A percentile compares a stretch with the other conserved stretches of the same genome.
phyloP scores from a whole-genome alignment of 2,797 vertebrate species.

The Pseudomugil tenellus region DNA sequence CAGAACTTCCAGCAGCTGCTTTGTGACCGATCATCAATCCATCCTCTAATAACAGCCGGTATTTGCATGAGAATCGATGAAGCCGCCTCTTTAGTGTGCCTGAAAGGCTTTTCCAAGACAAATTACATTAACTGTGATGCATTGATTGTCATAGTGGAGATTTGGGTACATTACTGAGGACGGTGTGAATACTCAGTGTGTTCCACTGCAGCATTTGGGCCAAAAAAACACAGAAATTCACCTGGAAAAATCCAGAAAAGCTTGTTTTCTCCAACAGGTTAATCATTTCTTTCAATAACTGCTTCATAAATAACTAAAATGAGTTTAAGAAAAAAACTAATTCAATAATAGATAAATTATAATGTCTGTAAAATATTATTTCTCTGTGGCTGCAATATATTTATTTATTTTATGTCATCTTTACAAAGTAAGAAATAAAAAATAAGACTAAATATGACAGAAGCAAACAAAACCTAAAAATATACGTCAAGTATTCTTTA shows the following conservation, averaged over 20 bases:
- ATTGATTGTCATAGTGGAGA: conserved; percentile 48
- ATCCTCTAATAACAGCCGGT: conserved; percentile 31
- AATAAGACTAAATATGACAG: too few species aligned
- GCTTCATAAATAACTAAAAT: too few species aligned
- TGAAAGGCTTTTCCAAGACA: conserved; percentile 35
- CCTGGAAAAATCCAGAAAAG: background rate
- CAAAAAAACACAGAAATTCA: background rate
- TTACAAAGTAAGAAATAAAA: too few species aligned
- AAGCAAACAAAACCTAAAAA: too few species aligned
- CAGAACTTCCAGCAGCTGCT: conserved; percentile 14
- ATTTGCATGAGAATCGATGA: conserved; percentile 53
- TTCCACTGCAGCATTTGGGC: background rate
- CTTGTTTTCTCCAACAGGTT: too few species aligned
- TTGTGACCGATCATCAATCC: conserved; percentile 31
- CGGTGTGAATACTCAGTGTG: conserved; percentile 14
- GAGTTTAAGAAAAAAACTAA: background rate
- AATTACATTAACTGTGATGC: conserved; percentile 56
- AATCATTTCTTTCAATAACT: background rate
- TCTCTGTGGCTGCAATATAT: too few species aligned
- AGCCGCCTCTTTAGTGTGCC: conserved; percentile 53
- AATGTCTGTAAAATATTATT: too few species aligned
- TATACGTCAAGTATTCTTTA: too few species aligned
- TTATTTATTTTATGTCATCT: too few species aligned
- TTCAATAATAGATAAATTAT: background rate
- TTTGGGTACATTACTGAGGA: conserved; percentile 39